Percentiles rank a stretch among this genome's conserved stretches.
Evolutionary conservation across 2,888 invertebrate genomes (phyloP).

Genomic region (Alviniconcha strummeri): DNA sequence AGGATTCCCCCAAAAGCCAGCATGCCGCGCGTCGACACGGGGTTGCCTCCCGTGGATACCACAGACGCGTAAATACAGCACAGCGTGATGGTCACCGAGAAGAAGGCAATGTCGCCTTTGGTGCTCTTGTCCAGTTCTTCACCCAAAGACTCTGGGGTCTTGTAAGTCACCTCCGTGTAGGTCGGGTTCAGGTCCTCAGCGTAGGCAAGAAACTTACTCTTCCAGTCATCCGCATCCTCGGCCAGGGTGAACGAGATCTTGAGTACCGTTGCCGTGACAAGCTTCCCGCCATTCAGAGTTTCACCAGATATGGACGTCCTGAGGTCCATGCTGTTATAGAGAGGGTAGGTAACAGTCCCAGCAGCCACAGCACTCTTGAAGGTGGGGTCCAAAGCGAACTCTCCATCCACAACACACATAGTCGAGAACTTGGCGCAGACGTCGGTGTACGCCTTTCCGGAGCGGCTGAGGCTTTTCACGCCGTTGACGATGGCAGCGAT

Average conservation of each 20-base stretch:
- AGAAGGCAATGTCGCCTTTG: conserved; percentile 33
- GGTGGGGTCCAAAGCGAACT: neutral
- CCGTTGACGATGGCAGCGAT: neutral
- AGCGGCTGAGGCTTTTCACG: neutral
- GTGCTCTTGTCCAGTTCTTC: conserved; percentile 50
- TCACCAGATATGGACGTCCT: conserved; percentile 16
- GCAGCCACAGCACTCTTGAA: conserved; percentile 1
- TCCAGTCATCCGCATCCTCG: conserved; percentile 15
- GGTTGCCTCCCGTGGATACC: conserved; percentile 46
- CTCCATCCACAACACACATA: conserved; percentile 17
- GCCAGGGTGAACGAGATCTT: conserved; percentile 35
- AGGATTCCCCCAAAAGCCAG: conserved; percentile 51
- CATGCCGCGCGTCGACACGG: too few relatives aligned
- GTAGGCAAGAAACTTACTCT: conserved; percentile 21
- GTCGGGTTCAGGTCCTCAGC: conserved; percentile 28
- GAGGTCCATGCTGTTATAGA: conserved; percentile 16
- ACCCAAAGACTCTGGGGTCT: conserved; percentile 48
- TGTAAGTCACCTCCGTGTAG: conserved; percentile 26
- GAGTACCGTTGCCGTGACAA: conserved; percentile 27
- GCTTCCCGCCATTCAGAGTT: neutral
- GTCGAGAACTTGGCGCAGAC: conserved; percentile 9
- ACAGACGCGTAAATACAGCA: conserved; percentile 42
- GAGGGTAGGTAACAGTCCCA: conserved; percentile 29
- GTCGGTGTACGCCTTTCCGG: neutral
- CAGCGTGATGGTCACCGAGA: conserved; percentile 39